These are phyloP conservation scores for Aphrophora alni DNA, from an alignment of 2,888 invertebrate genomes.

Conservation along the genomic window DNA sequence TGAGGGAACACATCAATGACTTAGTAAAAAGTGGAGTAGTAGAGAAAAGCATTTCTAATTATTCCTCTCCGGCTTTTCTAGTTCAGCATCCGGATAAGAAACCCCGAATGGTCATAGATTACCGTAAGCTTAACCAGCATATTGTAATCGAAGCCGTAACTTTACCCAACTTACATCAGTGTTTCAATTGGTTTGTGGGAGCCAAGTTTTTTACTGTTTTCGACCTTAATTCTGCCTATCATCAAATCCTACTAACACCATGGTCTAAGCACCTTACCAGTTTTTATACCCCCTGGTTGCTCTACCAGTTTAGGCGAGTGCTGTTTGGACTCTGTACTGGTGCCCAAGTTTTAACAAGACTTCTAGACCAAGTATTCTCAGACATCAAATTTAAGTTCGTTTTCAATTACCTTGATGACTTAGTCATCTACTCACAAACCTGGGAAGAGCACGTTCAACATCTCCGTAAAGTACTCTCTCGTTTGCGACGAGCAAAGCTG, in stretches of 20 bases:
- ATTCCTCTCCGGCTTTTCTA: too few species aligned
- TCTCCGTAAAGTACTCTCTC: conserved; percentile 28
- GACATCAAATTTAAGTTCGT: conserved; percentile 42
- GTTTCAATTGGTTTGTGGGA: too few species aligned
- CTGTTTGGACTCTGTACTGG: neutral
- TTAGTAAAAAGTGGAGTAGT: neutral
- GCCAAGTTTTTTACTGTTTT: too few species aligned
- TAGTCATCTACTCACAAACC: conserved; percentile 33
- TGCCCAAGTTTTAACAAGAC: neutral
- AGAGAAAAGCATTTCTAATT: too few species aligned
- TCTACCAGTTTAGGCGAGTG: neutral
- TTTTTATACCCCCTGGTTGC: neutral
- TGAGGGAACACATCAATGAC: neutral
- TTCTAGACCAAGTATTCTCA: neutral
- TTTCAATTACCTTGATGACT: conserved; percentile 44
- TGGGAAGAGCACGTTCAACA: conserved; percentile 35
- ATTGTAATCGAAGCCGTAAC: too few species aligned
- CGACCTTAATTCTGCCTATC: too few species aligned
- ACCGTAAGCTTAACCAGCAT: too few species aligned
- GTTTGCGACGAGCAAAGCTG: conserved; percentile 43
- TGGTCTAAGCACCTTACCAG: conserved; percentile 7
- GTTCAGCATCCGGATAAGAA: too few species aligned
- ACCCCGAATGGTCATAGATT: too few species aligned
- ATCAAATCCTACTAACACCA: too few species aligned
- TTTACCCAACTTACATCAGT: too few species aligned